A percentile compares a stretch with the other conserved stretches of the same genome.
These are phyloP conservation scores for Oasisia sp. DNA, from an alignment of 2,888 invertebrate genomes.

Conservation along the genomic window DNA sequence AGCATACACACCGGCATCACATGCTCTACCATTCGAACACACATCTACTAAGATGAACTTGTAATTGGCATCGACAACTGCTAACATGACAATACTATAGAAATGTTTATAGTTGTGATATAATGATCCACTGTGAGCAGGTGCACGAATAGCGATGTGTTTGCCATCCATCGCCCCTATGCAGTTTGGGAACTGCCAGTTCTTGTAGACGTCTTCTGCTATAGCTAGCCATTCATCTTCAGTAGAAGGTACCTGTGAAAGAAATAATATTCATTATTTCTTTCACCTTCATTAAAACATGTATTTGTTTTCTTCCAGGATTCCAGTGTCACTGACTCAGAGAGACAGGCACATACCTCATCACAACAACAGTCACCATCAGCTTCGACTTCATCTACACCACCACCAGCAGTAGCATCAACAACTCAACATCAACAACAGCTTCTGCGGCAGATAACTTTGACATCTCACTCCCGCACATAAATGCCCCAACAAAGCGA, in stretches of 20 bases:
- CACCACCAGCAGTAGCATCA: not conserved
- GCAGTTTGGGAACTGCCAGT: constrained; percentile 32
- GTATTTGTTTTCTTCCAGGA: not conserved
- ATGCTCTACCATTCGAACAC: constrained; percentile 34
- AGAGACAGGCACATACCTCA: not conserved
- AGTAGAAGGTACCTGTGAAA: not conserved
- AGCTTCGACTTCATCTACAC: not conserved
- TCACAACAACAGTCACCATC: not conserved
- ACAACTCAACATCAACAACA: not conserved
- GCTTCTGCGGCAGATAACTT: not conserved
- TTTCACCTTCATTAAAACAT: not conserved
- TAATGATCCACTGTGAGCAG: constrained; percentile 8
- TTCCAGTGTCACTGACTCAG: not conserved
- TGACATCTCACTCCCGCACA: not conserved
- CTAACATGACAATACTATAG: constrained; percentile 31
- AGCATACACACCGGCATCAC: constrained; percentile 39
- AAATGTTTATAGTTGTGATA: constrained; percentile 30
- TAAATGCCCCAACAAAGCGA: not conserved
- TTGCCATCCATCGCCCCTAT: constrained; percentile 33
- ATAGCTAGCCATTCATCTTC: constrained; percentile 26
- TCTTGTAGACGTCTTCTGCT: constrained; percentile 28
- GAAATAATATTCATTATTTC: not conserved
- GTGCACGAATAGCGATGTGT: constrained; percentile 24
- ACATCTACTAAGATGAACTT: constrained; percentile 32
- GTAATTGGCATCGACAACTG: constrained; percentile 32